Percentiles rank a stretch among this genome's conserved stretches.
Evolutionary conservation across 2,113 vertebrate genomes (phyloP).

Genomic region (Scomber scombrus): DNA sequence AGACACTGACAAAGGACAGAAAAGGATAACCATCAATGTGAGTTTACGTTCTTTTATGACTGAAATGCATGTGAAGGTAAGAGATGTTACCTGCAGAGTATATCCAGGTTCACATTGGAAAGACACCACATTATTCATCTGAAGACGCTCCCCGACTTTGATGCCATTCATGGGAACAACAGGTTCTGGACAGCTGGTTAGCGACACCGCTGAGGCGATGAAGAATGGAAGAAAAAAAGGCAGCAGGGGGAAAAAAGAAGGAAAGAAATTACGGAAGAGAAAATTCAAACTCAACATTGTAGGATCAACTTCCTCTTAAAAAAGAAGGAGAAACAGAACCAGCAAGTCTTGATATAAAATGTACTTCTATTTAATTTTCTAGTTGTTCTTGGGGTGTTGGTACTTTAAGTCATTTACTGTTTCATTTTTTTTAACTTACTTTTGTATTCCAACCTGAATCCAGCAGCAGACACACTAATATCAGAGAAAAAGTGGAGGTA

Average conservation of each 20-base stretch:
- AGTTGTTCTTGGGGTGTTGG: background rate
- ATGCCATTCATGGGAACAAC: constrained; percentile 92
- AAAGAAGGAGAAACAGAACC: background rate
- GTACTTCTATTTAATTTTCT: background rate
- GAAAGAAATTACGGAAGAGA: background rate
- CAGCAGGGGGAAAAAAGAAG: background rate
- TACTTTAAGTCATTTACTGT: background rate
- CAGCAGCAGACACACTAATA: constrained; percentile 97
- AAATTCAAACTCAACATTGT: background rate
- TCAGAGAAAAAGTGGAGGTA: constrained; percentile 99
- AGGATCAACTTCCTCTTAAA: background rate
- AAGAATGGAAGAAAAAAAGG: background rate
- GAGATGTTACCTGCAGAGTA: constrained; percentile 90
- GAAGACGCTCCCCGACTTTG: constrained; percentile 92
- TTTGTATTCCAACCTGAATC: constrained; percentile 98
- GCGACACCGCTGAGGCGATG: constrained; percentile 89
- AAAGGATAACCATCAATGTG: background rate
- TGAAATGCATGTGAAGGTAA: background rate
- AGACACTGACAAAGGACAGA: background rate
- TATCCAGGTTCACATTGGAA: constrained; percentile 98
- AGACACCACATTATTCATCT: constrained; percentile 97
- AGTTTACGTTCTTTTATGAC: background rate
- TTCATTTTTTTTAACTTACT: constrained; percentile 86
- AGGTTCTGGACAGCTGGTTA: constrained; percentile 95
- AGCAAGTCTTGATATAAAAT: background rate